Evolutionary conservation across 2,888 invertebrate genomes (phyloP).

Genomic region (Lasioglossum figueresi): DNA sequence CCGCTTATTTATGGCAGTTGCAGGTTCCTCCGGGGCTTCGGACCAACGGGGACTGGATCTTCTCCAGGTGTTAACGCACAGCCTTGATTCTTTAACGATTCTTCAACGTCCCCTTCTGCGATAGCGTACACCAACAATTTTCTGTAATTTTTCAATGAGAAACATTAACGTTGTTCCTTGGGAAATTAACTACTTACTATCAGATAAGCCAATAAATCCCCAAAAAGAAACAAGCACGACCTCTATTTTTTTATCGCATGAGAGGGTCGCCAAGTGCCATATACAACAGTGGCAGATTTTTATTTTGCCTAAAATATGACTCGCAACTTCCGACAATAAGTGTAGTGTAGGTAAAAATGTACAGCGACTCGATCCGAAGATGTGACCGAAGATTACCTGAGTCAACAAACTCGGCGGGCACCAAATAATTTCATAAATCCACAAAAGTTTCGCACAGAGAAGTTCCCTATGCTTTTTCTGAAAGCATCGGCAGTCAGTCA

Average conservation of each 20-base stretch:
- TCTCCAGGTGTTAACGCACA: neutral
- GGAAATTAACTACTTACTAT: neutral
- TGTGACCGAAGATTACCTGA: neutral
- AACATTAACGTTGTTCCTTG: neutral
- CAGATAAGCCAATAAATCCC: neutral
- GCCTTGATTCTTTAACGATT: slow-evolving; percentile 1
- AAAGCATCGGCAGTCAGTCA: neutral
- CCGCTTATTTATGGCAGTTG: slow-evolving; percentile 52
- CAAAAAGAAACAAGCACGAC: neutral
- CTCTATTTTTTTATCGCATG: neutral
- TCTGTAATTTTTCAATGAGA: neutral
- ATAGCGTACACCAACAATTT: neutral
- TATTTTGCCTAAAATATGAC: neutral
- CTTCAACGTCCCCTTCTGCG: neutral
- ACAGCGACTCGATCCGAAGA: neutral
- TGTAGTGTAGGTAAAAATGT: neutral
- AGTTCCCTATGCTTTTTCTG: neutral
- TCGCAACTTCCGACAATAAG: neutral
- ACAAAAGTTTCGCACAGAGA: neutral
- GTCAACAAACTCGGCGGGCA: neutral
- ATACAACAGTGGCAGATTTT: neutral
- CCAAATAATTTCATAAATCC: slow-evolving; percentile 12
- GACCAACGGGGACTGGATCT: neutral
- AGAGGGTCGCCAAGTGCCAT: neutral
- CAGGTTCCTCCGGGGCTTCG: slow-evolving; percentile 17